Evolutionary conservation across 2,888 invertebrate genomes (phyloP).

Genomic region (Cosmorhoe ocellata): DNA sequence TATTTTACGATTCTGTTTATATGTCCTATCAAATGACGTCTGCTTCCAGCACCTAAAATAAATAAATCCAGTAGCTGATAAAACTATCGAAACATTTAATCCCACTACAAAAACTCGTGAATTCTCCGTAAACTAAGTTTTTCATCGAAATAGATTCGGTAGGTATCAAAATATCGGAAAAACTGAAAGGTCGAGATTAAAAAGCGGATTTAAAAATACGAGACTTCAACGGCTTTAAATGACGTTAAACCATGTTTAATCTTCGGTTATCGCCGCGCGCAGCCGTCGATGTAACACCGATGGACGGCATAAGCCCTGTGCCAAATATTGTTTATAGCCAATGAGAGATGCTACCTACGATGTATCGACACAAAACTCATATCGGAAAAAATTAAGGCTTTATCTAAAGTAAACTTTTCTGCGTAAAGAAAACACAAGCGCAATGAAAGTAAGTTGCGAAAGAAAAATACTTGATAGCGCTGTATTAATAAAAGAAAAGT

Average conservation of each 20-base stretch:
- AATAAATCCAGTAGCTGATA: background rate
- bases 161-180: constrained; percentile 30
- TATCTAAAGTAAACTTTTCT: no score
- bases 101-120: constrained; percentile 3
- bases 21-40: background rate
- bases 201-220: constrained; percentile 49
- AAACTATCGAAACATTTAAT: background rate
- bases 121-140: constrained; percentile 15
- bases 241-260: constrained; percentile 67
- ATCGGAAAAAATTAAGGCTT: no score
- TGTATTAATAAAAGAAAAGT: constrained; percentile 20
- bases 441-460: no score
- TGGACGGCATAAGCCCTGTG: constrained; percentile 64
- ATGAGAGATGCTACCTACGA: constrained; percentile 10
- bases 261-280: constrained; percentile 71
- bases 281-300: constrained; percentile 61
- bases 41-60: background rate
- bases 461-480: constrained; percentile 12
- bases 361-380: constrained; percentile 1
- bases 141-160: constrained; percentile 14
- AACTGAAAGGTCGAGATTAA: constrained; percentile 38
- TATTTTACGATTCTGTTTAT: background rate
- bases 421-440: no score
- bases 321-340: constrained; percentile 38
- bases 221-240: constrained; percentile 49